Evolutionary conservation across 2,113 vertebrate species (phyloP), one percentile per base, ranked within the genome.

Genomic region (Sclerurus mexicanus): DNA sequence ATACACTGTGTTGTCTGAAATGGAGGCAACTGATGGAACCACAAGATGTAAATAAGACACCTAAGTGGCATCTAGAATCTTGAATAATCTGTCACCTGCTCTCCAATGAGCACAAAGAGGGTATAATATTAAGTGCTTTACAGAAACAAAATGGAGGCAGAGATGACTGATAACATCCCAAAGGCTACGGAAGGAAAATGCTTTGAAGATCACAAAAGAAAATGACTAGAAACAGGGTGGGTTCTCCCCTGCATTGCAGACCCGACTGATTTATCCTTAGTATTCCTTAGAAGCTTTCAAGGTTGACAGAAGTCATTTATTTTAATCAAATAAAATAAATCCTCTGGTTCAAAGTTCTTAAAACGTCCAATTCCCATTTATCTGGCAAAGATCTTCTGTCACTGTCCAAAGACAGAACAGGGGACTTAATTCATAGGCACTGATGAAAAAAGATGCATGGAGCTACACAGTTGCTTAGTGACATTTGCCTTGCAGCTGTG

Each of bases 381-480:
- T 90, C 83, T 78, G 46, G 69, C 80, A 95, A 93, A 94, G 90
- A 96, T 90, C 90, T 96, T 91, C 93, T 93, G 82, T 89, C 79
- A 90, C 24, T 75, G 56, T 60, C 80, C 69, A 47, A 78, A 90
- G 76, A 81, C 68, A 80, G 37, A 85, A 74, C 21, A 62, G 75
- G 42, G 88, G 33, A 85, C 60, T 92, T 89, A 85, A 95, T 67
- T 5, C 56, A 75, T 30, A 52, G 56, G 56, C 35, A 75, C 6
- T 37, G 27, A 84, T 60, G 62, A 84, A 84, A 89, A 80, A 84
- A 67, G 47, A 81, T 60, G 69, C 87, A 79, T 4, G 20, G 37
- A 88, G 35, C 59, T 42, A 74, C 66, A 31, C 50, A 74, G 64
- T 77, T 91, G 78, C 75, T 87, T 82, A 80, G 95, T 83, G 91